These are phyloP conservation scores for Hypsopygia costalis DNA, from an alignment of 2,888 invertebrate genomes.

Conservation along the genomic window DNA sequence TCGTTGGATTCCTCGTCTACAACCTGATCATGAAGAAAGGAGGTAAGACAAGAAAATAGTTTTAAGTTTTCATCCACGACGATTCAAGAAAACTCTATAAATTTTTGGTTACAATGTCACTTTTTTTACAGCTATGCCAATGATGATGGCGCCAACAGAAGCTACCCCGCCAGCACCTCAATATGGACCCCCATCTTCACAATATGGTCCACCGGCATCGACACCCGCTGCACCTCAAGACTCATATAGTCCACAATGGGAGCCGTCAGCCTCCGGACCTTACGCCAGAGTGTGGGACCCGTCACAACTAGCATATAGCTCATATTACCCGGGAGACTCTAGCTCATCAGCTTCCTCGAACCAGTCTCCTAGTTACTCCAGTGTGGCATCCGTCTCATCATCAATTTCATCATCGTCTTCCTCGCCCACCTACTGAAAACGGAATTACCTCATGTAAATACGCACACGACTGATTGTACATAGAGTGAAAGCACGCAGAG, in stretches of 20 bases:
- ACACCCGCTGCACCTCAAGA: conserved; percentile 83
- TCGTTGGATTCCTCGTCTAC: conserved; percentile 89
- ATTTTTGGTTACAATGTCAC: conserved; percentile 1
- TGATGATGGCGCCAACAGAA: conserved; percentile 83
- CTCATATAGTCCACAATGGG: conserved; percentile 88
- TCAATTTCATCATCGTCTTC: conserved; percentile 49
- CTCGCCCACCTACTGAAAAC: conserved; percentile 47
- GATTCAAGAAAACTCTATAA: neutral
- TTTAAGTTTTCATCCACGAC: no score
- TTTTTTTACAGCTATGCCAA: conserved; percentile 82
- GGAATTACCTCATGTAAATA: conserved; percentile 50
- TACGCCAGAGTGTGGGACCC: conserved; percentile 90
- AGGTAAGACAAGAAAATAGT: conserved; percentile 65
- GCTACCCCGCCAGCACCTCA: conserved; percentile 82
- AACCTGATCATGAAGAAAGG: conserved; percentile 88
- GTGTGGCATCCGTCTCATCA: conserved; percentile 70
- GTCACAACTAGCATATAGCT: conserved; percentile 85
- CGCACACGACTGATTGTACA: conserved; percentile 35
- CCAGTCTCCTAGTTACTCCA: conserved; percentile 72
- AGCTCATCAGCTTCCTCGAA: conserved; percentile 79
- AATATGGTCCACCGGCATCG: conserved; percentile 69
- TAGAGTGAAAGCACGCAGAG: conserved; percentile 62
- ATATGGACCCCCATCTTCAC: conserved; percentile 86
- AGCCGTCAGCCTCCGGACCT: conserved; percentile 86
- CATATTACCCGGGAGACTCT: conserved; percentile 85